A percentile compares a stretch with the other conserved stretches of the same genome.
Conservation (phyloP, 2,888 invertebrate species). For the Noctua comes region DNA sequence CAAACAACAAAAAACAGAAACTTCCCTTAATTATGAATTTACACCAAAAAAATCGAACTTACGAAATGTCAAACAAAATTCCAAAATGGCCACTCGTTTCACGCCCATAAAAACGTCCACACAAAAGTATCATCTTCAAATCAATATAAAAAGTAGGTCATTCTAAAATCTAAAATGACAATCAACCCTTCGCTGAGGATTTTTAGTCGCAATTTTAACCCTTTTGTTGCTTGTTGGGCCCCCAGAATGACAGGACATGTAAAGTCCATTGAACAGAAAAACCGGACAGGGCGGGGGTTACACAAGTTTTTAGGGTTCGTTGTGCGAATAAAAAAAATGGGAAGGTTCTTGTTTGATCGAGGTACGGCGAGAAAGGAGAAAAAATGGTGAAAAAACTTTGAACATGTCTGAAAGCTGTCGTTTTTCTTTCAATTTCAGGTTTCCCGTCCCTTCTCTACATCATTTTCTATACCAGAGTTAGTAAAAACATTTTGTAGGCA, state of each 20-base stretch:
- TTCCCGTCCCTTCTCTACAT: no score
- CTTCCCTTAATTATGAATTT: not conserved
- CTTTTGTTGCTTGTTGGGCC: constrained; percentile 71
- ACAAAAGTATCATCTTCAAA: constrained; percentile 38
- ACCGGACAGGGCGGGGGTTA: constrained; percentile 70
- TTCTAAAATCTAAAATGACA: constrained; percentile 66
- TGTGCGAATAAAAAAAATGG: constrained; percentile 5
- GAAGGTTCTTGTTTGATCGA: not conserved
- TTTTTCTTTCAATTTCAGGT: not conserved
- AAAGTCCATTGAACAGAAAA: constrained; percentile 82
- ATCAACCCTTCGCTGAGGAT: constrained; percentile 71
- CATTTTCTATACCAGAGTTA: not conserved
- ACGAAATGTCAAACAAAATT: not conserved
- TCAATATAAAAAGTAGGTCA: constrained; percentile 66
- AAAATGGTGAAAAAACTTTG: not conserved
- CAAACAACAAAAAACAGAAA: no score
- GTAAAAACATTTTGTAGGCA: not conserved
- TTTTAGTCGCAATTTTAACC: constrained; percentile 75
- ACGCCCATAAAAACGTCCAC: constrained; percentile 7
- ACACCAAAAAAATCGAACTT: not conserved
- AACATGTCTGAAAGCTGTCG: not conserved
- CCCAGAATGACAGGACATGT: constrained; percentile 80
- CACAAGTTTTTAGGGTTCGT: constrained; percentile 52
- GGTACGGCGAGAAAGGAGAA: not conserved
- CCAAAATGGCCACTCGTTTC: constrained; percentile 7